Percentiles rank a stretch among this genome's conserved stretches.
Evolutionary conservation across 92 coral and sea anemone species (phyloP).

Genomic region (Plumapathes pennacea): DNA sequence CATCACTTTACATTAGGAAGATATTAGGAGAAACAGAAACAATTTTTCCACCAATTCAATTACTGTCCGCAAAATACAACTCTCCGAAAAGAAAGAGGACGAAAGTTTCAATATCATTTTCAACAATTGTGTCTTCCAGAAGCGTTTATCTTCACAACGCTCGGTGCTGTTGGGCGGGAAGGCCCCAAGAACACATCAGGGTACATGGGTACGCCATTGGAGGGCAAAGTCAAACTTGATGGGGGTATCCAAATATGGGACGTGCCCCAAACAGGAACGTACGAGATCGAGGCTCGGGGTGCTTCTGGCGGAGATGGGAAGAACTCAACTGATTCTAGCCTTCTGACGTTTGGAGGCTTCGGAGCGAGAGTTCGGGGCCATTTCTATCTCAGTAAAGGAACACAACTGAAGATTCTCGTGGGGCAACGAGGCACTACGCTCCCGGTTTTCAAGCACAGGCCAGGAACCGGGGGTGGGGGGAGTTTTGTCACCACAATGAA

Average conservation of each 20-base stretch:
- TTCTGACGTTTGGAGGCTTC: slow-evolving; percentile 63
- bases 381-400: slow-evolving; percentile 42
- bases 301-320: slow-evolving; percentile 90
- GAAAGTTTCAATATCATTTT: slow-evolving; percentile 6
- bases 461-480: slow-evolving; percentile 90
- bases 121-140: no score
- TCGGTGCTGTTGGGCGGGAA: slow-evolving; percentile 55
- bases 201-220: slow-evolving; percentile 72
- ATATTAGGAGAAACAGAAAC: no score
- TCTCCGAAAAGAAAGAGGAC: no score
- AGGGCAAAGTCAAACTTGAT: slow-evolving; percentile 60
- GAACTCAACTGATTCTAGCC: slow-evolving; percentile 4
- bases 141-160: slow-evolving; percentile 67
- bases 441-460: slow-evolving; percentile 1
- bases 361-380: slow-evolving; percentile 75
- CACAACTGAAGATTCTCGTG: slow-evolving; percentile 68
- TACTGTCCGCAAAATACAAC: no score
- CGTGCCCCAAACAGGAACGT: slow-evolving; percentile 80
- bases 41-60: no score
- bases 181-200: slow-evolving; percentile 62
- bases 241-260: slow-evolving; percentile 83
- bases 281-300: slow-evolving; percentile 76
- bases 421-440: slow-evolving; percentile 49
- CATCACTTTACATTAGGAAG: no score
- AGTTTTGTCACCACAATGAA: slow-evolving; percentile 50